A percentile compares a stretch with the other conserved stretches of the same genome.
Conservation (phyloP, 2,797 vertebrate genomes). For the Pitangus sulphuratus region DNA sequence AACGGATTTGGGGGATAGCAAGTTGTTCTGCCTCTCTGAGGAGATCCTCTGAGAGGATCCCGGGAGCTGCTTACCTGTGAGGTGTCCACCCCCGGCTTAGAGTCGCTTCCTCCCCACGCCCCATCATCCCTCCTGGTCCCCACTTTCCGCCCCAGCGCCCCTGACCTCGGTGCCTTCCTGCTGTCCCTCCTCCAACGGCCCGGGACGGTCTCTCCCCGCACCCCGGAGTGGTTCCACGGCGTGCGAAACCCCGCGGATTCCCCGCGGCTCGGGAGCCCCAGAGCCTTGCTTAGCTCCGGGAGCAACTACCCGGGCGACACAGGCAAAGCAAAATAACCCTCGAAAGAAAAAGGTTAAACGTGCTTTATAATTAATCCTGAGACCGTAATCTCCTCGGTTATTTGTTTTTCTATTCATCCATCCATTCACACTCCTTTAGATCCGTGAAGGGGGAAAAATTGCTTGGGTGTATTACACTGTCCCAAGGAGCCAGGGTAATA, state of each 20-base stretch:
- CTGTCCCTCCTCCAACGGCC: neutral
- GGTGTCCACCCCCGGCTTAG: neutral
- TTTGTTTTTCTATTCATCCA: constrained; percentile 56
- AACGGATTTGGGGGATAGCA: neutral
- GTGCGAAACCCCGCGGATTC: neutral
- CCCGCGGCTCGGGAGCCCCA: neutral
- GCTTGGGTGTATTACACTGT: neutral
- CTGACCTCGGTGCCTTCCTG: neutral
- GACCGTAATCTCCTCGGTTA: constrained; percentile 12
- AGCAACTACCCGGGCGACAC: neutral
- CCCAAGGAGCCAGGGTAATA: neutral
- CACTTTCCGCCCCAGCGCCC: neutral
- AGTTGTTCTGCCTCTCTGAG: neutral
- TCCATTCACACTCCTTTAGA: constrained; percentile 44
- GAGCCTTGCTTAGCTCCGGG: neutral
- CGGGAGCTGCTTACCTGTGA: neutral
- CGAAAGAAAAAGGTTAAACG: constrained; percentile 1
- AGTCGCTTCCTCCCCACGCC: neutral
- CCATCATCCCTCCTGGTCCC: neutral
- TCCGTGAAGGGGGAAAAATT: neutral
- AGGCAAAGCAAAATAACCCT: neutral
- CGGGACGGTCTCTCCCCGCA: neutral
- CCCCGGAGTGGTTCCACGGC: neutral
- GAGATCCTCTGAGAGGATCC: neutral
- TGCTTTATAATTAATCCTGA: constrained; percentile 10